Conservation (phyloP, 2,888 invertebrate genomes). For the Drosophila prolongata region DNA sequence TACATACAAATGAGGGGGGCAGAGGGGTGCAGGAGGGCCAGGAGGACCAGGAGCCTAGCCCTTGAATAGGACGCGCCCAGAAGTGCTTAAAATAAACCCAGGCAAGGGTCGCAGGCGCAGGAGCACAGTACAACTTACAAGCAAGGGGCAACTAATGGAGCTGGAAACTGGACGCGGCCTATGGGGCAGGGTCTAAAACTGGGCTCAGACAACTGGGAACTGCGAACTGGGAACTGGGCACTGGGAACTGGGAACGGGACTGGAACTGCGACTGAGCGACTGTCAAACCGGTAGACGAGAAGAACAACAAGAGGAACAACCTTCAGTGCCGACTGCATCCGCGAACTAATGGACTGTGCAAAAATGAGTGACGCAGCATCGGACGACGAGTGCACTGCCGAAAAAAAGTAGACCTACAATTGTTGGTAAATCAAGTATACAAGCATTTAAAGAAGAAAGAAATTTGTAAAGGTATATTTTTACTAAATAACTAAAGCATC, state of each 20-base stretch:
- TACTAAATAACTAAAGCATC: no score
- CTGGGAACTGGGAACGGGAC: slow-evolving; percentile 45
- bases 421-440: no score
- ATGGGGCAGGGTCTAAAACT: slow-evolving; percentile 10
- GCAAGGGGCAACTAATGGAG: slow-evolving; percentile 60
- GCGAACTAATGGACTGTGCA: slow-evolving; percentile 78
- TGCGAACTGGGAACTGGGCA: slow-evolving; percentile 13
- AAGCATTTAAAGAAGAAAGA: no score
- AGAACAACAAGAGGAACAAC: slow-evolving; percentile 53
- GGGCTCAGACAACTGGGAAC: slow-evolving; percentile 13
- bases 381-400: slow-evolving; percentile 11
- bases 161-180: slow-evolving; percentile 36
- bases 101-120: slow-evolving; percentile 17
- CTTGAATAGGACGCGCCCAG: slow-evolving; percentile 42
- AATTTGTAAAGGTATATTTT: no score
- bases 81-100: slow-evolving; percentile 47
- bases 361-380: slow-evolving; percentile 77
- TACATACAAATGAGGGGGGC: slow-evolving; percentile 61
- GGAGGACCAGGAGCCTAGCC: slow-evolving; percentile 23
- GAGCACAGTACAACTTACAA: slow-evolving; percentile 11
- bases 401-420: not conserved
- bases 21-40: not conserved
- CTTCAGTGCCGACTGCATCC: slow-evolving; percentile 73
- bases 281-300: slow-evolving; percentile 70
- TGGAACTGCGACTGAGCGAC: slow-evolving; percentile 59